Conservation (phyloP, 2,113 vertebrate genomes). For the Scomber scombrus region DNA sequence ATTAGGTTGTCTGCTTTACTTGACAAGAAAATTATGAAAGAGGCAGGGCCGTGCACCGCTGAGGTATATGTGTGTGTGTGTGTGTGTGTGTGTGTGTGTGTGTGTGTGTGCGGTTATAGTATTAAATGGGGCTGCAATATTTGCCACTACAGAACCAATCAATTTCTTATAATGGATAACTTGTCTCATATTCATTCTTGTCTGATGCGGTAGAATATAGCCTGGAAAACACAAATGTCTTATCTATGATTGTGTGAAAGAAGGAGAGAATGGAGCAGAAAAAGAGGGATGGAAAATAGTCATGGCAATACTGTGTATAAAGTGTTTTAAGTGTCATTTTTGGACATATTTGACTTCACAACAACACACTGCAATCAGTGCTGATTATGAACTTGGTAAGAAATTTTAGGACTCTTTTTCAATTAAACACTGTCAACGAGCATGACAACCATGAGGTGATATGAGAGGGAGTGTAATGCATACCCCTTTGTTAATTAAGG, state of each 20-base stretch:
- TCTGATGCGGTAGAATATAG: constrained; percentile 31
- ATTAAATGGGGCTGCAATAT: constrained; percentile 47
- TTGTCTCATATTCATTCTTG: constrained; percentile 56
- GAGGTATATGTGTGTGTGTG: constrained; percentile 4
- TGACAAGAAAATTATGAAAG: constrained; percentile 68
- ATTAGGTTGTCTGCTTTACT: constrained; percentile 60
- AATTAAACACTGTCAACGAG: constrained; percentile 61
- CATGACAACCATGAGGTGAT: constrained; percentile 56
- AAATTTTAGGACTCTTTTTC: constrained; percentile 52
- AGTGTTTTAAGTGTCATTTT: constrained; percentile 14
- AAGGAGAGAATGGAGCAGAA: background rate
- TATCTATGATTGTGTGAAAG: background rate
- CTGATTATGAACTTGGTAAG: constrained; percentile 35
- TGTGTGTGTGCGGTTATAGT: constrained; percentile 18
- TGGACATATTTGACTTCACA: constrained; percentile 44
- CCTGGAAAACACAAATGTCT: constrained; percentile 29
- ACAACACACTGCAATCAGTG: constrained; percentile 50
- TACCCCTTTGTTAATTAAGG: constrained; percentile 52
- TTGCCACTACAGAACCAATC: constrained; percentile 60
- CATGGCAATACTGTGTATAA: constrained; percentile 1
- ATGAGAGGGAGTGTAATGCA: constrained; percentile 26
- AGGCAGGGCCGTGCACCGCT: constrained; percentile 4
- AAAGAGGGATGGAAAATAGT: background rate
- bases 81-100: constrained; percentile 10
- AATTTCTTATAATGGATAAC: constrained; percentile 63